Evolutionary conservation across 2,888 invertebrate genomes (phyloP).

Genomic region (Neria commutata): DNA sequence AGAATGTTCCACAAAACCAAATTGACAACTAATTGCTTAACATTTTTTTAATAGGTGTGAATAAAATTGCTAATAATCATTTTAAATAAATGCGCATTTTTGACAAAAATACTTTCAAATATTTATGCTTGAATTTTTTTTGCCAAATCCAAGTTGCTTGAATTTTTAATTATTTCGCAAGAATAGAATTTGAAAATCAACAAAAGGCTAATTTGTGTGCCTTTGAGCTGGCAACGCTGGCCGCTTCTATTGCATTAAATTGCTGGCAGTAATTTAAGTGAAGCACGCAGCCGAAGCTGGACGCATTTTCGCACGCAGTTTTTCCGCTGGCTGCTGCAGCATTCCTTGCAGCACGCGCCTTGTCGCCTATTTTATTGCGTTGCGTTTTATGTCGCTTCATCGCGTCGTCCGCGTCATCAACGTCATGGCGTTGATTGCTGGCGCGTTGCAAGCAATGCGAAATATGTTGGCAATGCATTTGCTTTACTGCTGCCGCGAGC

Average conservation of each 20-base stretch:
- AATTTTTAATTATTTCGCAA: too few species aligned
- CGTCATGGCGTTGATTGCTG: slow-evolving; percentile 9
- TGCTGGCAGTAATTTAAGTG: background rate
- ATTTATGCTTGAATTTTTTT: too few species aligned
- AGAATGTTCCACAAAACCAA: too few species aligned
- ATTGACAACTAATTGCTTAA: too few species aligned
- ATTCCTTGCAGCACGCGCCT: background rate
- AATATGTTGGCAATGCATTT: slow-evolving; percentile 10
- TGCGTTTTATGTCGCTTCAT: slow-evolving; percentile 26
- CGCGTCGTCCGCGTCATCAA: background rate
- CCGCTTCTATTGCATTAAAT: background rate
- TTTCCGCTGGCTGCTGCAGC: slow-evolving; percentile 18
- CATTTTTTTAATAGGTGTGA: too few species aligned
- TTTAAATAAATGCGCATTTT: too few species aligned
- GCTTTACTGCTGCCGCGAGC: background rate
- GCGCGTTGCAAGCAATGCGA: slow-evolving; percentile 27
- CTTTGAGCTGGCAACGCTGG: slow-evolving; percentile 19
- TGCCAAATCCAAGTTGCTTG: too few species aligned
- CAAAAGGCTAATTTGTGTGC: too few species aligned
- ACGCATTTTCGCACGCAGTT: slow-evolving; percentile 54
- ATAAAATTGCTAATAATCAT: too few species aligned
- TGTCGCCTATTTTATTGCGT: slow-evolving; percentile 17
- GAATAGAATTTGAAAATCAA: too few species aligned
- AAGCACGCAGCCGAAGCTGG: slow-evolving; percentile 18
- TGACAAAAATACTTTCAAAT: too few species aligned